Percentiles rank a stretch among this genome's conserved stretches.
Conservation (phyloP, 2,797 vertebrate species). For the Ctenopoma kingsleyae region DNA sequence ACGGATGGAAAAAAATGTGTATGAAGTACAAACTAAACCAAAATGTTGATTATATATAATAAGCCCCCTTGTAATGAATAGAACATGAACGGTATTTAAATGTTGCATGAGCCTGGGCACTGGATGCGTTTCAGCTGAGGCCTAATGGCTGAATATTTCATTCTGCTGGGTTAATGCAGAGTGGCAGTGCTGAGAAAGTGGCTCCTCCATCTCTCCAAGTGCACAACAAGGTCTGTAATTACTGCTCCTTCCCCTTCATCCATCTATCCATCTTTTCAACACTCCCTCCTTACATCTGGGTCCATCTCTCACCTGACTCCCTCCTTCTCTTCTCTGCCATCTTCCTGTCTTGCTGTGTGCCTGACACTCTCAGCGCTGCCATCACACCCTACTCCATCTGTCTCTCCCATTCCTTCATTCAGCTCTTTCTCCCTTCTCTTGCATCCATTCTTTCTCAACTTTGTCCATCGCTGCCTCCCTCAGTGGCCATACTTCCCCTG, state of each 20-base stretch:
- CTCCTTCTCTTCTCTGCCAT: slow-evolving; percentile 13
- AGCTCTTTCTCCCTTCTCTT: slow-evolving; percentile 2
- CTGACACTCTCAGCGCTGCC: slow-evolving; percentile 13
- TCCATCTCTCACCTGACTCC: slow-evolving; percentile 50
- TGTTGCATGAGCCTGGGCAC: slow-evolving; percentile 75
- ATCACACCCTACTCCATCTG: slow-evolving; percentile 34
- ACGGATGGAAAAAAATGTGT: slow-evolving; percentile 22
- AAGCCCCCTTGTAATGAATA: slow-evolving; percentile 71
- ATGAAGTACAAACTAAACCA: slow-evolving; percentile 51
- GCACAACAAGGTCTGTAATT: slow-evolving; percentile 68
- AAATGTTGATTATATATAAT: slow-evolving; percentile 60
- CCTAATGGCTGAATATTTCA: slow-evolving; percentile 77
- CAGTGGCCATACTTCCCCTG: slow-evolving; percentile 20
- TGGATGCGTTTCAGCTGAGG: slow-evolving; percentile 68
- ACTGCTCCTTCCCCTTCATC: slow-evolving; percentile 49
- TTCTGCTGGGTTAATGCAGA: slow-evolving; percentile 74
- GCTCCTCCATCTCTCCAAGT: slow-evolving; percentile 54
- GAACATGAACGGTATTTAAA: slow-evolving; percentile 79
- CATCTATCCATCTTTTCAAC: slow-evolving; percentile 49
- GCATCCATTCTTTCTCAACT: slow-evolving; percentile 25
- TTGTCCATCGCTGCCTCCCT: slow-evolving; percentile 40
- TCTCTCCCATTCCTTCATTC: slow-evolving; percentile 19
- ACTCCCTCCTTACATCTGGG: slow-evolving; percentile 29
- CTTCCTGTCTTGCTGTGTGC: slow-evolving; percentile 1
- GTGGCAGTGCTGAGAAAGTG: slow-evolving; percentile 55